Conservation (phyloP, 1,140 invertebrate species). For the Stratiolaelaps scimitus region DNA sequence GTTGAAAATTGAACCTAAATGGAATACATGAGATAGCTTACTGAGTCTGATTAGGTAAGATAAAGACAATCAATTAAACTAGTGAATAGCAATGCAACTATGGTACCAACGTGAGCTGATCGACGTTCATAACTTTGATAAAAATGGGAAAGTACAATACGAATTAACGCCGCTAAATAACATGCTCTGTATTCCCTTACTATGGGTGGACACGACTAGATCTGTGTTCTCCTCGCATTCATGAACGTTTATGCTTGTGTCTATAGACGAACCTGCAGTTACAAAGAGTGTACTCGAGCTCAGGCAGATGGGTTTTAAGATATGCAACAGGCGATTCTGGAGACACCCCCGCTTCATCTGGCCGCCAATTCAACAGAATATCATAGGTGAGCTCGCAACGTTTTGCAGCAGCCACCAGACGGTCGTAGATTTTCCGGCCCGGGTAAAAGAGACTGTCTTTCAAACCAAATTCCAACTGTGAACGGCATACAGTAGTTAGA, state of each 20-base stretch:
- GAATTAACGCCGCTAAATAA: too few relatives aligned
- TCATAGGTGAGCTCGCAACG: neutral
- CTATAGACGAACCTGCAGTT: neutral
- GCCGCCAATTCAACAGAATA: neutral
- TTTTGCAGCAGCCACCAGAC: neutral
- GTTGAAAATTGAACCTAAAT: slow-evolving; percentile 8
- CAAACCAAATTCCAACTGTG: neutral
- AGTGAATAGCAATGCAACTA: neutral
- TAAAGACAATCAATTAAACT: neutral
- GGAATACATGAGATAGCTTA: neutral
- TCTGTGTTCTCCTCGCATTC: too few relatives aligned
- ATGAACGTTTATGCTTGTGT: too few relatives aligned
- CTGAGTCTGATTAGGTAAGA: neutral
- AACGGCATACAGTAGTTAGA: too few relatives aligned
- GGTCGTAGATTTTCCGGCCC: neutral
- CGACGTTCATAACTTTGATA: neutral
- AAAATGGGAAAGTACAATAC: too few relatives aligned
- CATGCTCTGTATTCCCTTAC: too few relatives aligned
- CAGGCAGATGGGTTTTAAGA: neutral
- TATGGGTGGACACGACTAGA: too few relatives aligned
- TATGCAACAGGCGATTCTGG: neutral
- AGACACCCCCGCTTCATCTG: neutral
- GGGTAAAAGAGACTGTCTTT: neutral
- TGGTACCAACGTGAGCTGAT: neutral
- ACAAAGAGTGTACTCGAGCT: slow-evolving; percentile 1